A percentile compares a stretch with the other conserved stretches of the same genome.
phyloP scores from a whole-genome alignment of 2,113 vertebrate genomes.

The Notothenia coriiceps region DNA sequence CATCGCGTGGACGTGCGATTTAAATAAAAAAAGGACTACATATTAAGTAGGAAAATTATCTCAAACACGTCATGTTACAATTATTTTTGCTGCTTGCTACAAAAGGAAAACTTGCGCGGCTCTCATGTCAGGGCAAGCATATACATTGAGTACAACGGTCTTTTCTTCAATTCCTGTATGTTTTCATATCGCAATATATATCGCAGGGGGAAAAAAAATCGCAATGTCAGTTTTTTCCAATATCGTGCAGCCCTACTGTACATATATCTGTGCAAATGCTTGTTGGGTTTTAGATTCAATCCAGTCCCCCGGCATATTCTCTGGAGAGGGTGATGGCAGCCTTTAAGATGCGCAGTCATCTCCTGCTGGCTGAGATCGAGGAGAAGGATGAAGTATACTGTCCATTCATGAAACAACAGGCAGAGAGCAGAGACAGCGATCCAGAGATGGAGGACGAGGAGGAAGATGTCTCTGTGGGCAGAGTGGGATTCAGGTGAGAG shows the following conservation, averaged over 20 bases:
- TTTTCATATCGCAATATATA: too few species aligned
- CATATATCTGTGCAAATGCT: neutral
- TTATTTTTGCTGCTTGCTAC: too few species aligned
- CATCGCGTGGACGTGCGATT: too few species aligned
- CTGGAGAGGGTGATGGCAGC: constrained; percentile 87
- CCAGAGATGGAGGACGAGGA: constrained; percentile 59
- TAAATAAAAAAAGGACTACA: too few species aligned
- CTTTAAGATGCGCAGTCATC: constrained; percentile 87
- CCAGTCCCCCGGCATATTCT: constrained; percentile 83
- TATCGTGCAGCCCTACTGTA: neutral
- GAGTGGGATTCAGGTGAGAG: constrained; percentile 59
- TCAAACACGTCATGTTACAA: too few species aligned
- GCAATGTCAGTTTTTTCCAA: too few species aligned
- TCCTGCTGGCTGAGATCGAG: constrained; percentile 88
- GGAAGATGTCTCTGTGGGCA: neutral
- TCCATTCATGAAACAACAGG: constrained; percentile 79
- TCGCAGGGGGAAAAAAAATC: too few species aligned
- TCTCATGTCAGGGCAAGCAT: too few species aligned
- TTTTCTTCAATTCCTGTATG: too few species aligned
- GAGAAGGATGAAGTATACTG: constrained; percentile 89
- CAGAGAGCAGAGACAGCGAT: constrained; percentile 66
- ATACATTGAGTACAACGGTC: too few species aligned
- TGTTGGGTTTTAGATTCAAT: constrained; percentile 82
- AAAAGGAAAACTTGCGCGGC: too few species aligned
- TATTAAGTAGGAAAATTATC: too few species aligned